Percentiles rank a stretch among this genome's conserved stretches.
Evolutionary conservation across 2,888 invertebrate species (phyloP).

Genomic region (Callosobruchus maculatus): DNA sequence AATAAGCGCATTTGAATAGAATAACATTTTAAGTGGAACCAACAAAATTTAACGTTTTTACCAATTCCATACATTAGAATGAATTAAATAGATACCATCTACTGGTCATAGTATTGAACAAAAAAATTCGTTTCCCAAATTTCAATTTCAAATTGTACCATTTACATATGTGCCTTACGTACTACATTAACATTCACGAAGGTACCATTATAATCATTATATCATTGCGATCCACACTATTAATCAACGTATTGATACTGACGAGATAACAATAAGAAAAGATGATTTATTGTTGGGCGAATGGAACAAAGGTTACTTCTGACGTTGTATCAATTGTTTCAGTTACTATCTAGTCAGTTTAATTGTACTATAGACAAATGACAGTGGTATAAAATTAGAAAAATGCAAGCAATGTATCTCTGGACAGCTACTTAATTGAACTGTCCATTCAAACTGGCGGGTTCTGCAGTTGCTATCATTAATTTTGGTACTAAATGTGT

Average conservation of each 20-base stretch:
- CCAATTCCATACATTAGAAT: not conserved
- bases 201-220: not conserved
- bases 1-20: not conserved
- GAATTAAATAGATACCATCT: not conserved
- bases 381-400: not conserved
- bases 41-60: not conserved
- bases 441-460: not conserved
- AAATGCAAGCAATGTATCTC: not conserved
- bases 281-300: not conserved
- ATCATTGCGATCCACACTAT: not conserved
- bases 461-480: not conserved
- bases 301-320: not conserved
- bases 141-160: not conserved
- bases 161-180: not conserved
- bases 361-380: not conserved
- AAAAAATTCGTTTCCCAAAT: not conserved
- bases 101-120: not conserved
- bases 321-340: not conserved
- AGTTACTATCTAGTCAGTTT: not conserved
- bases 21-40: not conserved
- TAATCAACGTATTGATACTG: not conserved
- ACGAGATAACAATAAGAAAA: not conserved
- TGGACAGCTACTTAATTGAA: not conserved
- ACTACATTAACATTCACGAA: not conserved
- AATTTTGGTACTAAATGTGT: not conserved